Evolutionary conservation across 2,113 vertebrate species (phyloP).

Genomic region (Pelobates fuscus): DNA sequence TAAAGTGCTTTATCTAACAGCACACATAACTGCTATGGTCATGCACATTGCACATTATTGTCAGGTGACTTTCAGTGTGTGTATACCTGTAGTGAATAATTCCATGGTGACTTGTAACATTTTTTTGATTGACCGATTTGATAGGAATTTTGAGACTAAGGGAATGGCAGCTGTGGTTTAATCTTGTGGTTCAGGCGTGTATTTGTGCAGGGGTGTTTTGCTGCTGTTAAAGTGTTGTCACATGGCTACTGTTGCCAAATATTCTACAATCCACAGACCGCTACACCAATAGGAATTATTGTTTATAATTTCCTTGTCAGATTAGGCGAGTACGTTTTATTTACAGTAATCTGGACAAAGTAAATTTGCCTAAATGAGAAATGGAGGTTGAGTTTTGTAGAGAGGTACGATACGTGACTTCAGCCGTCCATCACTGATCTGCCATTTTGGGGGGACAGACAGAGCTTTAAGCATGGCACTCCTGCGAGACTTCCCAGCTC

Average conservation of each 20-base stretch:
- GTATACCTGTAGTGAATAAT: too few species aligned
- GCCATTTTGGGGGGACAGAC: not conserved
- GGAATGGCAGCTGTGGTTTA: too few species aligned
- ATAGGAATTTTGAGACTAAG: too few species aligned
- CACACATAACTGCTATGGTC: too few species aligned
- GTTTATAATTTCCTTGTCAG: not conserved
- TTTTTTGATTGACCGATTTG: too few species aligned
- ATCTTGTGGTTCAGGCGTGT: too few species aligned
- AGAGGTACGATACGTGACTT: not conserved
- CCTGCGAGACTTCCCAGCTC: slow-evolving; percentile 21
- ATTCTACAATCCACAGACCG: not conserved
- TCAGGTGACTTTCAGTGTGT: too few species aligned
- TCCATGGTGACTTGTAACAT: too few species aligned
- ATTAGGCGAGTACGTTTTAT: not conserved
- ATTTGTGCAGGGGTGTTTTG: not conserved
- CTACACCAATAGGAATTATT: not conserved
- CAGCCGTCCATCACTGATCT: not conserved
- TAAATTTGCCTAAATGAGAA: not conserved
- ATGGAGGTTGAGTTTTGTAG: not conserved
- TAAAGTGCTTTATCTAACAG: not conserved
- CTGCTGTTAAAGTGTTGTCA: not conserved
- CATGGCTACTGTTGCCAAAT: not conserved
- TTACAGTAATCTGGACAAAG: not conserved
- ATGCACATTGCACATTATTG: too few species aligned
- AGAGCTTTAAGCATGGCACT: slow-evolving; percentile 9